These are phyloP conservation scores for Macrosteles quadrilineatus DNA, from an alignment of 1,140 invertebrate species.

Conservation along the genomic window DNA sequence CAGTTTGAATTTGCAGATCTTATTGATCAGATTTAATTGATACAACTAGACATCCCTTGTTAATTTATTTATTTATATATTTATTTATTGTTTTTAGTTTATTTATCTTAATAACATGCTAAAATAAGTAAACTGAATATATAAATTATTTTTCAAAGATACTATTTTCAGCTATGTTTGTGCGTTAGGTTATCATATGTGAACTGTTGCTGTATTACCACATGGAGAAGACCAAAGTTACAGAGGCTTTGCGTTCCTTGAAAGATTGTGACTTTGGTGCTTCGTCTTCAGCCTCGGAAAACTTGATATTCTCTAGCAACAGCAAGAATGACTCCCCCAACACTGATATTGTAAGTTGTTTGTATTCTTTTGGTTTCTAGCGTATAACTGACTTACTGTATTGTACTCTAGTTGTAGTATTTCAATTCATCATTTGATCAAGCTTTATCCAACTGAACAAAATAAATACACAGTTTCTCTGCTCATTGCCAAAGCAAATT, in stretches of 20 bases:
- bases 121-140: not conserved
- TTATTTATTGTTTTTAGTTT: constrained; percentile 4
- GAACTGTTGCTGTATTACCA: constrained; percentile 24
- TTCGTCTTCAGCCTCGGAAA: not conserved
- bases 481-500: too few species aligned
- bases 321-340: not conserved
- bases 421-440: too few species aligned
- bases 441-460: too few species aligned
- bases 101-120: constrained; percentile 6
- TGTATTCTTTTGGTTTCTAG: not conserved
- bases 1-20: too few species aligned
- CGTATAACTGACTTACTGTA: too few species aligned
- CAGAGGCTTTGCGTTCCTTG: not conserved
- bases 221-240: constrained; percentile 14
- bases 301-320: not conserved
- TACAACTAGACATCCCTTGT: too few species aligned
- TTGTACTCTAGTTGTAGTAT: too few species aligned
- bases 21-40: too few species aligned
- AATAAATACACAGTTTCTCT: too few species aligned
- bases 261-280: not conserved
- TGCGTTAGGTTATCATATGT: constrained; percentile 19
- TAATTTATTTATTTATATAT: not conserved
- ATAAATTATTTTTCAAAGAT: not conserved
- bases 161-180: too few species aligned
- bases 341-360: not conserved